Conservation (phyloP, 37 sponge, comb jelly and placozoan species). For the Agelas oroides region DNA sequence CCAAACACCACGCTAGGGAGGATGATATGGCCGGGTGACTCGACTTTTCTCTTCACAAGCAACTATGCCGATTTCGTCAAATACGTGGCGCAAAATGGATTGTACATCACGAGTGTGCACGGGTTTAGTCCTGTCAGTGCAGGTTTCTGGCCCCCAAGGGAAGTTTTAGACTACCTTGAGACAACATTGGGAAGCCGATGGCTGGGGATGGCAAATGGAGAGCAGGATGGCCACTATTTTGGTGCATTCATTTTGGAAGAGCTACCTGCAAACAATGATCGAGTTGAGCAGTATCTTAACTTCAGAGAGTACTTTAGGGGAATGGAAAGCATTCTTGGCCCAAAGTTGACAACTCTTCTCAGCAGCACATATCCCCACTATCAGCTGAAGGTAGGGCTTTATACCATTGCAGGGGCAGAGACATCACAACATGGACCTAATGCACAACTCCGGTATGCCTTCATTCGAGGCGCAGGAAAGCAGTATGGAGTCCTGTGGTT, state of each 20-base stretch:
- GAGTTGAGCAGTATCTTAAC: constrained; percentile 42
- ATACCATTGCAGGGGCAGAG: constrained; percentile 63
- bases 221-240: constrained; percentile 68
- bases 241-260: constrained; percentile 33
- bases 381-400: constrained; percentile 52
- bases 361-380: constrained; percentile 57
- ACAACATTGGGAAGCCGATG: constrained; percentile 31
- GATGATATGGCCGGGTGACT: constrained; percentile 44
- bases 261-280: constrained; percentile 23
- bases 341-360: constrained; percentile 46
- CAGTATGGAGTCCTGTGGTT: constrained; percentile 73
- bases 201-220: constrained; percentile 62
- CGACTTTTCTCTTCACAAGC: constrained; percentile 30
- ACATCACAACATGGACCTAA: constrained; percentile 61
- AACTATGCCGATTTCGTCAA: constrained; percentile 53
- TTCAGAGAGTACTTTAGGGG: constrained; percentile 54
- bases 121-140: constrained; percentile 49
- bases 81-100: constrained; percentile 13
- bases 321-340: constrained; percentile 68
- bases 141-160: constrained; percentile 40
- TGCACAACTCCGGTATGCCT: constrained; percentile 57
- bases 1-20: constrained; percentile 49
- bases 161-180: constrained; percentile 43
- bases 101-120: constrained; percentile 47
- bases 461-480: constrained; percentile 68